These are phyloP conservation scores for Ceratina calcarata DNA, from an alignment of 1,140 invertebrate genomes.

Conservation along the genomic window DNA sequence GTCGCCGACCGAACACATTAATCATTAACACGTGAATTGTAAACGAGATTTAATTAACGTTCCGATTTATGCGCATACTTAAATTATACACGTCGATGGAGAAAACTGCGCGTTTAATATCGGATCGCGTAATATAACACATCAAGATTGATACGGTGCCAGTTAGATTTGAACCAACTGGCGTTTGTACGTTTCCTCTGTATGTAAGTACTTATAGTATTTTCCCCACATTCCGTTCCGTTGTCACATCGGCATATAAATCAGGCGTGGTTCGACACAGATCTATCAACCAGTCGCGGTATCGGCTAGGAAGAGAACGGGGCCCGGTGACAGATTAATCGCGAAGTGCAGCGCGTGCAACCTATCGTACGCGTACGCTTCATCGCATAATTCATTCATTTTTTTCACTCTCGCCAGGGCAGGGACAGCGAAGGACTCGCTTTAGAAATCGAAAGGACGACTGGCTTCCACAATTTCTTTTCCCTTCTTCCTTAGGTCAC, in stretches of 20 bases:
- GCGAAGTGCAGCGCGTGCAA: slow-evolving; percentile 55
- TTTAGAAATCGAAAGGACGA: slow-evolving; percentile 45
- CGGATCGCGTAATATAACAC: neutral
- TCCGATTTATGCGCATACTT: no score
- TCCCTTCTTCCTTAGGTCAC: no score
- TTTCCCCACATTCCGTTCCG: slow-evolving; percentile 48
- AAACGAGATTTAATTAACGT: no score
- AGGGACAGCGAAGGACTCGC: slow-evolving; percentile 20
- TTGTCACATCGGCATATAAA: slow-evolving; percentile 56
- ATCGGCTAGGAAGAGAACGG: slow-evolving; percentile 60
- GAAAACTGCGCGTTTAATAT: no score
- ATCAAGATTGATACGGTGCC: neutral
- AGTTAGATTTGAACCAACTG: neutral
- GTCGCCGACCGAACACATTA: no score
- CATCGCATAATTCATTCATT: slow-evolving; percentile 68
- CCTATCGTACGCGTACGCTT: slow-evolving; percentile 43
- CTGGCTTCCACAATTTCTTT: slow-evolving; percentile 10
- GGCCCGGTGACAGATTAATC: slow-evolving; percentile 67
- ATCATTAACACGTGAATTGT: no score
- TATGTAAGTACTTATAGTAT: neutral
- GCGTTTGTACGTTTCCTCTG: neutral
- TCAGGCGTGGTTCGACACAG: slow-evolving; percentile 63
- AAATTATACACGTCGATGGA: no score
- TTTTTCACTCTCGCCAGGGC: slow-evolving; percentile 42
- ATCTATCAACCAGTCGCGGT: slow-evolving; percentile 65